These are phyloP conservation scores for Lichenostomus cassidix DNA, from an alignment of 2,113 vertebrate species.

Conservation along the genomic window DNA sequence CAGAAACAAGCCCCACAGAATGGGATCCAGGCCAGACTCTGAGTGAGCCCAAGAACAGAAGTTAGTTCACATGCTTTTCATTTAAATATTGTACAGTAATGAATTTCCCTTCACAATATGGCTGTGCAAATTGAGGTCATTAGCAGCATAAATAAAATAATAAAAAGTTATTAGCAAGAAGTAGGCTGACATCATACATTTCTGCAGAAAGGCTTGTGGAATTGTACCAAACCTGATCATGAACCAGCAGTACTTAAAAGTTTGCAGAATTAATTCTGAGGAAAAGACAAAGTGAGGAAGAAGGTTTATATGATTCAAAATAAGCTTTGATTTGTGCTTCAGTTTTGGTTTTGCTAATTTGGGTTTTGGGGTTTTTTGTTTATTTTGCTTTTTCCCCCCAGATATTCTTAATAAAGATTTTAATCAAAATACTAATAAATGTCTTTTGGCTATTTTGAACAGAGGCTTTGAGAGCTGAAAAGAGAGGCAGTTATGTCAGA, in stretches of 20 bases:
- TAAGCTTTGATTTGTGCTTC: not conserved
- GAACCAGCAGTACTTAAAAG: rapidly evolving
- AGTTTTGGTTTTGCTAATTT: not conserved
- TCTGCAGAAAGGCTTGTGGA: not conserved
- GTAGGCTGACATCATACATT: not conserved
- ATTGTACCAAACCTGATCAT: not conserved
- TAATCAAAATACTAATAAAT: not conserved
- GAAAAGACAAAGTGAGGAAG: not conserved
- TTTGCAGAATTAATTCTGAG: not conserved
- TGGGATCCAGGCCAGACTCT: rapidly evolving
- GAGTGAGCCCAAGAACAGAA: not conserved
- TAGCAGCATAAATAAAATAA: not conserved
- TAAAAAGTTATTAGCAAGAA: not conserved
- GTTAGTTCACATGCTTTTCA: not conserved
- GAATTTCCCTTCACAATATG: not conserved
- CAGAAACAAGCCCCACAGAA: not conserved
- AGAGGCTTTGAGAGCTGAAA: not conserved
- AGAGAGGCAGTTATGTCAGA: not conserved
- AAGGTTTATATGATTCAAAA: not conserved
- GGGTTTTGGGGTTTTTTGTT: not conserved
- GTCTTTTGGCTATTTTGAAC: not conserved
- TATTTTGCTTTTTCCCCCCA: rapidly evolving
- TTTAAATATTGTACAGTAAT: not conserved
- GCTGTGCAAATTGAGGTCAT: not conserved
- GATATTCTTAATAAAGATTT: not conserved